Evolutionary conservation across 2,888 invertebrate species (phyloP), one percentile per base, ranked within the genome.

Genomic region (Drosophila mettleri): DNA sequence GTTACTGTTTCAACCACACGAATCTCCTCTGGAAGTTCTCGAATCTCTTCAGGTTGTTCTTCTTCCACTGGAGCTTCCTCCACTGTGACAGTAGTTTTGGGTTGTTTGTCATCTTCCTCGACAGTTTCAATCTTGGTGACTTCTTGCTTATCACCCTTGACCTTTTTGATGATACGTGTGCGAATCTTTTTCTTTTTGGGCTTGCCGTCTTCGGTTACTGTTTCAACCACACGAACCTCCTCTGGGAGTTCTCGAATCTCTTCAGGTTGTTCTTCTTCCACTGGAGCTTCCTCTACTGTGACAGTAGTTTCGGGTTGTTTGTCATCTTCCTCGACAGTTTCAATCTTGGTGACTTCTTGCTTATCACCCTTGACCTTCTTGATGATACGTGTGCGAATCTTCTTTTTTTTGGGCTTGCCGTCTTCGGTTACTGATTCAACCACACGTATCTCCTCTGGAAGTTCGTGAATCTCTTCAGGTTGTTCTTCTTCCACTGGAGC

Each of bases 51-150:
- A 2, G 43, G 51, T 1, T 54, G 27, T 24, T 69, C 65, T 3
- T 69, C 68, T 12, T 69, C 66, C 0, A 58, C 16, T 0, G 69
- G 69, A 20, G 46, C n/a, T 22, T 74, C 74, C 27, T 74, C 66
- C 0, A 74, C 74, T 0, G 74, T 74, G 1, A 74, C 74, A 1
- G 69, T 75, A 0, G 74, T 74, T 27, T 74, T 69, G 0, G 74
- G 63, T 22, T 36, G 39, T 9, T 74, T 70, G 31, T 64, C 74
- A 33, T 74, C 74, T 16, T 75, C 74, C 16, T 75, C 74, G 29
- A 75, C 59, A 12, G 74, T 75, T 61, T 75, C 74, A 16, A 75
- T 75, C 52, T 70, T 75, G n/a, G 74, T 75, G 18, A 75, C 64
- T 39, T 74, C 74, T 54, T 74, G 74, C n/a, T 69, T 74, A 43